Evolutionary conservation across 2,797 vertebrate genomes (phyloP).

Genomic region (Bovichtus diacanthus): DNA sequence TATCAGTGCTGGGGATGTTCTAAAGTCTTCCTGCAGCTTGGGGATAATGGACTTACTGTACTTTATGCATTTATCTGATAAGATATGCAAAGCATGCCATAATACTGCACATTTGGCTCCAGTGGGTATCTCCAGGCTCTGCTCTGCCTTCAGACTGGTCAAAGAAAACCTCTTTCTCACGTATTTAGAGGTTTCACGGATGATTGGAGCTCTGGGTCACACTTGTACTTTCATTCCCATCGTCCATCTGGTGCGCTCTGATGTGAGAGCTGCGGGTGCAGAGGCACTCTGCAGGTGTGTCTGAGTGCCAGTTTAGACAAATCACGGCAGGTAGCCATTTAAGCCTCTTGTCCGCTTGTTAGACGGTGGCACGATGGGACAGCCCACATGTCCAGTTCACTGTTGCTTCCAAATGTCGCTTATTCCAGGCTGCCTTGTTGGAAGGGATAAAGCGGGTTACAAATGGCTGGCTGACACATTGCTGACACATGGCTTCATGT

Average conservation of each 20-base stretch:
- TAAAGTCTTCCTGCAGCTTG: conserved; percentile 39
- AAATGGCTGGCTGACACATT: conserved; percentile 40
- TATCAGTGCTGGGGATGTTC: conserved; percentile 21
- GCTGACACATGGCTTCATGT: conserved; percentile 28
- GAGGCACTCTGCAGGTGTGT: conserved; percentile 63
- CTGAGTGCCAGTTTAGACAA: conserved; percentile 60
- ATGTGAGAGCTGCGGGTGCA: conserved; percentile 51
- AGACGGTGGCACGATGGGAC: conserved; percentile 50
- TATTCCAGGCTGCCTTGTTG: conserved; percentile 51
- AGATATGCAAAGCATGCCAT: conserved; percentile 60
- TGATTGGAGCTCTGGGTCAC: conserved; percentile 45
- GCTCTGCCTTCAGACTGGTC: conserved; percentile 22
- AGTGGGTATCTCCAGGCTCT: conserved; percentile 28
- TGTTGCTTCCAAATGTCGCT: conserved; percentile 59
- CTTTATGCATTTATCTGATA: conserved; percentile 55
- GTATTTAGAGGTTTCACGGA: conserved; percentile 29
- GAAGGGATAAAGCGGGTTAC: conserved; percentile 23
- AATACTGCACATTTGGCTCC: conserved; percentile 33
- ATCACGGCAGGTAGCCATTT: conserved; percentile 61
- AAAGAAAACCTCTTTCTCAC: conserved; percentile 34
- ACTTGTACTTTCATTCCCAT: conserved; percentile 16
- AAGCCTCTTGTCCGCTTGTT: conserved; percentile 64
- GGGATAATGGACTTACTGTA: conserved; percentile 47
- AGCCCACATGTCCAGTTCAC: conserved; percentile 38
- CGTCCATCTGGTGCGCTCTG: conserved; percentile 60